Conservation (phyloP, 2,113 vertebrate species). For the Mastomys coucha region DNA sequence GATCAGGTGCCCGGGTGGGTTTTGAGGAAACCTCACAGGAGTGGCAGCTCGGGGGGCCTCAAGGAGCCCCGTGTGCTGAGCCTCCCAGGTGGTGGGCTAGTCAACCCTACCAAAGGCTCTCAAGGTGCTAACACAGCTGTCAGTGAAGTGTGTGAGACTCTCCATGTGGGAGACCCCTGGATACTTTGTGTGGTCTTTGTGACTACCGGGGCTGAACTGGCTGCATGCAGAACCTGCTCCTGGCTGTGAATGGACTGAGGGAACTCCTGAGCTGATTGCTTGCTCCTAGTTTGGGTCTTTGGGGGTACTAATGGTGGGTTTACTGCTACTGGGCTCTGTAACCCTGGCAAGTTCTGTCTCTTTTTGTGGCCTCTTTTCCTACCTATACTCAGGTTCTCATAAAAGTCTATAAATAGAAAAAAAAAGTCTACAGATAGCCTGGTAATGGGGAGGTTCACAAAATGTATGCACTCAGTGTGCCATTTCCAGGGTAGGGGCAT, state of each 20-base stretch:
- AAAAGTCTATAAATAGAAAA: not conserved
- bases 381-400: not conserved
- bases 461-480: not conserved
- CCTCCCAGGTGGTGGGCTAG: not conserved
- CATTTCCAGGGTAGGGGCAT: not conserved
- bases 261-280: not conserved
- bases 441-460: not conserved
- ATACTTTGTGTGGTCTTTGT: too few species aligned
- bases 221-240: accelerated
- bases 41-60: not conserved
- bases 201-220: not conserved
- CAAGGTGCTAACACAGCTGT: not conserved
- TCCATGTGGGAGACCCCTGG: accelerated
- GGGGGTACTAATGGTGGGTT: not conserved
- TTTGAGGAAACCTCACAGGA: not conserved
- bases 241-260: not conserved
- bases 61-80: not conserved
- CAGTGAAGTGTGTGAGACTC: not conserved
- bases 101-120: accelerated
- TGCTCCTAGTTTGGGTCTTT: not conserved
- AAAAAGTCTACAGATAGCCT: not conserved
- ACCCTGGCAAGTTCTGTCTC: not conserved
- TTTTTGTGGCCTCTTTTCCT: not conserved
- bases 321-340: not conserved
- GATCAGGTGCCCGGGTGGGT: not conserved